Percentiles rank a stretch among this genome's conserved stretches.
Conservation (phyloP, 2,888 invertebrate species). For the Tipula lateralis region DNA sequence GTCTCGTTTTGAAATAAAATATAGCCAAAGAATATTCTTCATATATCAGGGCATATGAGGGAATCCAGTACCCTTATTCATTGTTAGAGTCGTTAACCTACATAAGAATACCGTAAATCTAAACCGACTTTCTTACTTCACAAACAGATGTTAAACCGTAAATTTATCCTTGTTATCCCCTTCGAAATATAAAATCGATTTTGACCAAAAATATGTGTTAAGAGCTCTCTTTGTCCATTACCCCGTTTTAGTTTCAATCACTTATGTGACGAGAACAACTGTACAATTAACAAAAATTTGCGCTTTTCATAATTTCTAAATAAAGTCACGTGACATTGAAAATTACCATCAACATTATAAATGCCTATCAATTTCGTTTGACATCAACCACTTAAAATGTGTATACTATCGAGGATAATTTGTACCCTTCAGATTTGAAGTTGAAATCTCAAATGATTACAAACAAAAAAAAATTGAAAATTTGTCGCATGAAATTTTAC, state of each 20-base stretch:
- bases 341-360: background rate
- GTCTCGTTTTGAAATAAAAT: no score
- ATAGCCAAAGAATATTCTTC: no score
- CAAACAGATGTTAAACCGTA: background rate
- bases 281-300: no score
- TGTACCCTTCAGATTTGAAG: background rate
- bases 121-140: background rate
- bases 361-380: background rate
- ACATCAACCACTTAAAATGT: background rate
- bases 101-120: background rate
- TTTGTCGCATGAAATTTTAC: slow-evolving; percentile 50
- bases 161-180: background rate
- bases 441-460: slow-evolving; percentile 24
- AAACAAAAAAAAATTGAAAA: slow-evolving; percentile 41
- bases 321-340: slow-evolving; percentile 1
- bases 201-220: background rate
- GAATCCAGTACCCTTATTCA: no score
- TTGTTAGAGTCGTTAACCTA: no score
- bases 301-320: background rate
- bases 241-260: background rate
- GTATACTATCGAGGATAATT: background rate
- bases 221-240: background rate
- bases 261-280: no score
- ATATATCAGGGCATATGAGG: no score
- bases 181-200: background rate